Evolutionary conservation across 2,888 invertebrate genomes (phyloP).

Genomic region (Lithophane semibrunnea): DNA sequence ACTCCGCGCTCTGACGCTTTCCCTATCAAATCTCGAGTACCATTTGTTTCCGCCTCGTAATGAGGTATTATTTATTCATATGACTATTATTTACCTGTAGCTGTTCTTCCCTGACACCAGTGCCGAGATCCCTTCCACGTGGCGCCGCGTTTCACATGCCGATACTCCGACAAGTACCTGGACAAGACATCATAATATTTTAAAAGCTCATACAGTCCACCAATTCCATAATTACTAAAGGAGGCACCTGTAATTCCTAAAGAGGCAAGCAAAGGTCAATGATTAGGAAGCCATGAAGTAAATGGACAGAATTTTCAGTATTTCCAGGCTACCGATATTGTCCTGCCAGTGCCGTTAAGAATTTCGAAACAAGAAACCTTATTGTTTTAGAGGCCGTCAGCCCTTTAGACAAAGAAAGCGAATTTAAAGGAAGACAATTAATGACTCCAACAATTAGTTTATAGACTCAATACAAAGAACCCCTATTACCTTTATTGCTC

Average conservation of each 20-base stretch:
- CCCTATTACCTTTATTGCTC: constrained; percentile 16
- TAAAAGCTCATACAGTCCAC: not conserved
- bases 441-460: constrained; percentile 12
- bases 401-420: not conserved
- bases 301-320: not conserved
- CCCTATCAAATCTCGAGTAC: too few species aligned
- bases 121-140: constrained; percentile 97
- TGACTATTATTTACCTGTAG: constrained; percentile 88
- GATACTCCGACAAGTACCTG: constrained; percentile 98
- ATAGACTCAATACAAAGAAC: constrained; percentile 11
- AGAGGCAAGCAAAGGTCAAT: not conserved
- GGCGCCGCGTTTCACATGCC: constrained; percentile 98
- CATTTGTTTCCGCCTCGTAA: too few species aligned
- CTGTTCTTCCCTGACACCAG: constrained; percentile 94
- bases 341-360: not conserved
- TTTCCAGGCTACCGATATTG: not conserved
- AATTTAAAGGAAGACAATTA: constrained; percentile 5
- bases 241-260: not conserved
- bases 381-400: not conserved
- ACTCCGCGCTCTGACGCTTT: too few species aligned
- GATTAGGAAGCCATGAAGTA: not conserved
- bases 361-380: constrained; percentile 2
- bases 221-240: not conserved
- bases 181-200: constrained; percentile 3
- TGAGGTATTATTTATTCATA: not conserved